A percentile compares a stretch with the other conserved stretches of the same genome.
Conservation (phyloP, 2,113 vertebrate genomes). For the Zeus faber region DNA sequence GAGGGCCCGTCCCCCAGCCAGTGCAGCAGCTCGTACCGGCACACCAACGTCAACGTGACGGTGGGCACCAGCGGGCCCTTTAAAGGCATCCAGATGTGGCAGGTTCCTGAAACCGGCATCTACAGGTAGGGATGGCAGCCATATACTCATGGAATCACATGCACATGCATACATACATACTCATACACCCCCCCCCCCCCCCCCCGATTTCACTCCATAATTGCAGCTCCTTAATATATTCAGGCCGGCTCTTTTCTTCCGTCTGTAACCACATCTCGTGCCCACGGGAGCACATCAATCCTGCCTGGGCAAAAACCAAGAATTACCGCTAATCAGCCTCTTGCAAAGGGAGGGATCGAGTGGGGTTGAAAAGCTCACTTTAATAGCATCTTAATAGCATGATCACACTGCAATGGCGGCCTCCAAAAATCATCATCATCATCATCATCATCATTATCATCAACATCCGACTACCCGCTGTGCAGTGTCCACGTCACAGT, state of each 20-base stretch:
- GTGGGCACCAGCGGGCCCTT: slow-evolving; percentile 83
- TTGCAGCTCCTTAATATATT: slow-evolving; percentile 14
- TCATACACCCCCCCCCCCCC: neutral
- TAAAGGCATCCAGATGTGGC: slow-evolving; percentile 93
- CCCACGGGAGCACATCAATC: slow-evolving; percentile 31
- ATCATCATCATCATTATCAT: too few species aligned
- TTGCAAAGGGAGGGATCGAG: slow-evolving; percentile 34
- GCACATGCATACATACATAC: neutral
- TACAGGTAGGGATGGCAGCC: slow-evolving; percentile 81
- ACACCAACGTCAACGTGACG: slow-evolving; percentile 85
- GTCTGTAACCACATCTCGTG: slow-evolving; percentile 30
- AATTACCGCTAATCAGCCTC: slow-evolving; percentile 43
- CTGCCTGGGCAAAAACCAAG: slow-evolving; percentile 32
- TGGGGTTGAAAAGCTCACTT: slow-evolving; percentile 31
- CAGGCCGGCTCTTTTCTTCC: slow-evolving; percentile 25
- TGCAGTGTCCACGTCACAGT: too few species aligned
- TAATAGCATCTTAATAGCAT: slow-evolving; percentile 33
- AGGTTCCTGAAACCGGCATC: slow-evolving; percentile 86
- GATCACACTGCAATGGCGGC: slow-evolving; percentile 34
- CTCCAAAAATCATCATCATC: neutral
- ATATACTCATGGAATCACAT: slow-evolving; percentile 5
- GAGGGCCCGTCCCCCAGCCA: slow-evolving; percentile 90
- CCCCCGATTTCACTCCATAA: neutral
- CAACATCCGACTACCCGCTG: too few species aligned
- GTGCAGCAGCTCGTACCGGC: slow-evolving; percentile 90